These are phyloP conservation scores for Atta cephalotes DNA, from an alignment of 1,140 invertebrate genomes.

Conservation along the genomic window DNA sequence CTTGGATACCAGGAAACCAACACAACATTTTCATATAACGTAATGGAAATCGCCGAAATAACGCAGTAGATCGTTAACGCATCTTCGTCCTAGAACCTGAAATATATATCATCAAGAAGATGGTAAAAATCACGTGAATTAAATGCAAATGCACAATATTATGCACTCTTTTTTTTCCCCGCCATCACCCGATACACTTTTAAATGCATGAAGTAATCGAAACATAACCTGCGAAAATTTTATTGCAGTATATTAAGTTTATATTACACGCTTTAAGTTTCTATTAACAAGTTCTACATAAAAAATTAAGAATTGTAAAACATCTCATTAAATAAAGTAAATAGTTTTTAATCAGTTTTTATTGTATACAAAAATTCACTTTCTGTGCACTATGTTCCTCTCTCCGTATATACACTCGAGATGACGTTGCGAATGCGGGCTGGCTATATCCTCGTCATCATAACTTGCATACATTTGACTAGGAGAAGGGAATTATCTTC, in stretches of 20 bases:
- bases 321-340: not conserved
- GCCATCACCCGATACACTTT: not conserved
- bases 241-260: not conserved
- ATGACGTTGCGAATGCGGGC: not conserved
- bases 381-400: not conserved
- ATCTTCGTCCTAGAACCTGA: conserved; percentile 39
- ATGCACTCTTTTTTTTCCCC: conserved; percentile 45
- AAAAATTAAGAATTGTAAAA: not conserved
- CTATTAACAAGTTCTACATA: not conserved
- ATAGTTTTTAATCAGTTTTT: not conserved
- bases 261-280: not conserved
- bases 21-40: conserved; percentile 48
- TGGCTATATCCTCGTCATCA: not conserved
- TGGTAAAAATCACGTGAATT: conserved; percentile 63
- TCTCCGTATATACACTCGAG: not conserved
- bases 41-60: conserved; percentile 44
- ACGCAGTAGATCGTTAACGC: conserved; percentile 23
- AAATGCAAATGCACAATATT: conserved; percentile 51
- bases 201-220: not conserved
- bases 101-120: conserved; percentile 54
- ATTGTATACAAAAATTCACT: not conserved
- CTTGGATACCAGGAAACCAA: conserved; percentile 75
- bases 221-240: conserved; percentile 59
- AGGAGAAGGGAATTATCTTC: not conserved
- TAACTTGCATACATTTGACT: conserved; percentile 4